Conservation (phyloP, 2,113 vertebrate genomes). For the Myiopsitta monachus region DNA sequence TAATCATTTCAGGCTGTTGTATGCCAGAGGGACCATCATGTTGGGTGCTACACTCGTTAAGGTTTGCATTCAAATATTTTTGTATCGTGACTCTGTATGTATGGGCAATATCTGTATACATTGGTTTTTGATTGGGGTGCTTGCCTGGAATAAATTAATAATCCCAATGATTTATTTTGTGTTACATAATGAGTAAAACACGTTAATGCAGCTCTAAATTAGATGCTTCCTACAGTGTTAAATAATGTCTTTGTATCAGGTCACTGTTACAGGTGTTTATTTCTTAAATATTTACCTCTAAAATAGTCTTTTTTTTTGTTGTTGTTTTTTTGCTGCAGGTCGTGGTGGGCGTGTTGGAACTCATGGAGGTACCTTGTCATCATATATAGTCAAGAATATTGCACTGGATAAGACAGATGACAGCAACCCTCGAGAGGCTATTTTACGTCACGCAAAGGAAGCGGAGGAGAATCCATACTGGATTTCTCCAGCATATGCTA, state of each 20-base stretch:
- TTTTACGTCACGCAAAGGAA: constrained; percentile 91
- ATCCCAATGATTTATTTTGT: neutral
- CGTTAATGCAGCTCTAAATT: neutral
- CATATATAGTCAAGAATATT: constrained; percentile 98
- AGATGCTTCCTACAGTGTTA: neutral
- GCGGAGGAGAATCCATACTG: constrained; percentile 93
- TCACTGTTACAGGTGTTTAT: neutral
- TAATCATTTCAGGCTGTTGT: neutral
- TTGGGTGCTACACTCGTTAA: neutral
- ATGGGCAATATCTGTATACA: neutral
- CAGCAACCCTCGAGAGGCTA: constrained; percentile 95
- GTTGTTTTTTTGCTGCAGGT: constrained; percentile 71
- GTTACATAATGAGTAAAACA: neutral
- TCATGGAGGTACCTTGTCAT: constrained; percentile 93
- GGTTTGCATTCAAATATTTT: neutral
- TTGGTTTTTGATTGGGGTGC: neutral
- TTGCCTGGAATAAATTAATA: neutral
- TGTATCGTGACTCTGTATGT: rapidly evolving
- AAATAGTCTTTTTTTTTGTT: neutral
- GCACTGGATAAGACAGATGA: constrained; percentile 96
- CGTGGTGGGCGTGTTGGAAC: constrained; percentile 94
- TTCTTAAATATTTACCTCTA: neutral
- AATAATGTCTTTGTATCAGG: neutral
- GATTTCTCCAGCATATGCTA: constrained; percentile 90
- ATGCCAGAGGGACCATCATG: neutral